These are phyloP conservation scores for Pseudachorutes palmiensis DNA, from an alignment of 1,140 invertebrate genomes.

Conservation along the genomic window DNA sequence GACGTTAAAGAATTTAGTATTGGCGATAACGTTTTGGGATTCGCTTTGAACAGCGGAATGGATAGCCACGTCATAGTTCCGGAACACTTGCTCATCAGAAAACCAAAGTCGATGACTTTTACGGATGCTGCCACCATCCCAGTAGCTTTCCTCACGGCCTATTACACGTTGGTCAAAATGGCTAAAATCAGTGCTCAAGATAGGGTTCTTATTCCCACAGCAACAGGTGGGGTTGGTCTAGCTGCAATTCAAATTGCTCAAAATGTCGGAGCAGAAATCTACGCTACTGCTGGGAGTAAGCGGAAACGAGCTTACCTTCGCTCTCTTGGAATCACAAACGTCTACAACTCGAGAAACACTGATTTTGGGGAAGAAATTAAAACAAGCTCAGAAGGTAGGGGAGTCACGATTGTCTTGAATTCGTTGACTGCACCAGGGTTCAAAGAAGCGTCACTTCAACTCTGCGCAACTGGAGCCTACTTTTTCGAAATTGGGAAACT, in stretches of 20 bases:
- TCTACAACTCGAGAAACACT: conserved; percentile 4
- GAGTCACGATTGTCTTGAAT: conserved; percentile 4
- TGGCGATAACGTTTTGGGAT: too few relatives aligned
- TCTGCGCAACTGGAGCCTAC: not conserved
- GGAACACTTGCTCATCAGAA: too few relatives aligned
- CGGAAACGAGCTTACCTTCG: not conserved
- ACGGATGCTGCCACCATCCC: not conserved
- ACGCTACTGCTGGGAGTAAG: conserved; percentile 8
- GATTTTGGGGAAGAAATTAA: not conserved
- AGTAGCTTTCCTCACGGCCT: not conserved
- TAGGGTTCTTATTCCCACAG: conserved; percentile 53
- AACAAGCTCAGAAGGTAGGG: not conserved
- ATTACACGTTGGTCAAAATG: not conserved
- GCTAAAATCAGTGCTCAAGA: conserved; percentile 43
- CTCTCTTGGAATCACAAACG: not conserved
- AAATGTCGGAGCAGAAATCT: conserved; percentile 39
- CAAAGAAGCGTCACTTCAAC: conserved; percentile 1
- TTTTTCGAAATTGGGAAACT: conserved; percentile 9
- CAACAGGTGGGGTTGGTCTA: conserved; percentile 54
- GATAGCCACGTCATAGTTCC: too few relatives aligned
- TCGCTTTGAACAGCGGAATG: too few relatives aligned
- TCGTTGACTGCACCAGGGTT: not conserved
- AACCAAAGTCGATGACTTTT: not conserved
- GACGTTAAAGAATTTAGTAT: too few relatives aligned
- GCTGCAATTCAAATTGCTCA: conserved; percentile 52